phyloP scores from a whole-genome alignment of 2,113 vertebrate species.

The Heterochromis multidens region DNA sequence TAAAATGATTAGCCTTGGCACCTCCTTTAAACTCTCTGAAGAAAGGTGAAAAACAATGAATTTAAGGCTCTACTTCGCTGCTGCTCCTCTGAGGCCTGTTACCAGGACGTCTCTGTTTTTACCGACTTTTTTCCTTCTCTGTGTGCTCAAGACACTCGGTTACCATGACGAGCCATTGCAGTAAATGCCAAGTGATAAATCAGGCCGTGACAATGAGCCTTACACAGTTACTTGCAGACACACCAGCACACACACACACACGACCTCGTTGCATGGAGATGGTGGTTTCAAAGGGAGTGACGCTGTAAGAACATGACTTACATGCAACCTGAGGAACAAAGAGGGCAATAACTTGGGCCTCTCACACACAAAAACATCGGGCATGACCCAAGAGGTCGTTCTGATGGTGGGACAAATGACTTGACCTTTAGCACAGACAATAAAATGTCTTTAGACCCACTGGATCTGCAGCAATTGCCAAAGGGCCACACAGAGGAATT shows the following conservation, averaged over 20 bases:
- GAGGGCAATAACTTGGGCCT: neutral
- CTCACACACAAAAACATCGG: neutral
- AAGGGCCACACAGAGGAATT: neutral
- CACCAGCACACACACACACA: constrained; percentile 1
- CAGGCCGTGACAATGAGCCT: constrained; percentile 38
- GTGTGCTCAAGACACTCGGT: constrained; percentile 28
- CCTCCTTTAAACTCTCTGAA: neutral
- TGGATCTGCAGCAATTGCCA: neutral
- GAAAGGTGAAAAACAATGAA: neutral
- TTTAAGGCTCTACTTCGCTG: neutral
- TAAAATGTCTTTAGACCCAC: neutral
- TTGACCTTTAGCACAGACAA: neutral
- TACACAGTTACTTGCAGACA: neutral
- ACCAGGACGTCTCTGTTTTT: neutral
- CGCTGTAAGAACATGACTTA: constrained; percentile 38
- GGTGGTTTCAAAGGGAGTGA: constrained; percentile 20
- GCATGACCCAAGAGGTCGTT: neutral
- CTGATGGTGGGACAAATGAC: constrained; percentile 7
- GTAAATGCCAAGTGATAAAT: constrained; percentile 51
- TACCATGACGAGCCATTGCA: constrained; percentile 49
- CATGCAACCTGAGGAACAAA: constrained; percentile 28
- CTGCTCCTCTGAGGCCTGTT: neutral
- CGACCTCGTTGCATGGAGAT: constrained; percentile 9
- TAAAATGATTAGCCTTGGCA: neutral
- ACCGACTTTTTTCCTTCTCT: constrained; percentile 12